Base-by-base conservation (phyloP, 1,140 invertebrate species). In the Ditylenchus dipsaci region DNA sequence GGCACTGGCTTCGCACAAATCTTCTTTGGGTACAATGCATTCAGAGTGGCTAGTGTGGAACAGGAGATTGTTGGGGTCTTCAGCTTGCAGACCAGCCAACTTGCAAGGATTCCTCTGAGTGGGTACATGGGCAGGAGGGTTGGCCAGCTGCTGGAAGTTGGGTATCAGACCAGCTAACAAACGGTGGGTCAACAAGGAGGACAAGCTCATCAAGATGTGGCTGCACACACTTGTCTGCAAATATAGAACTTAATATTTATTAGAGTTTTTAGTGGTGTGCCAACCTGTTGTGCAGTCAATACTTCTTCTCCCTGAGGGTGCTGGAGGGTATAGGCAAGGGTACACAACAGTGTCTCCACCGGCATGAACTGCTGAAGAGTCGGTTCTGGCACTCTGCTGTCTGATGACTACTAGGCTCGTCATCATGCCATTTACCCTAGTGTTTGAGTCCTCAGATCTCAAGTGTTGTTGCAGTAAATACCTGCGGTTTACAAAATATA, bases 211-310 rank as follows among this genome's bases (percentile, higher is more conserved):
- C 27, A 69, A 1, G 21, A 69, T 53, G 23, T 69, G 43, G 19
- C 68, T 69, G 42, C 68, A 69, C n/a, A 69, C 9, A n/a, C 57
- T 38, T 1, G 29, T 65, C 68, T 69, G 11, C 11, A 38, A 38
- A 38, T 38, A 38, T n/a, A 11, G 33, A 38, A 5, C 11, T 38
- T 38, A 11, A 5, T 38, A 11, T 38, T 3, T 3, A 38, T 11
- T 38, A 5, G 3, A 5, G 33, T 38, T 38, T 38, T 11, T 38
- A 5, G 33, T 38, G 33, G 33, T 11, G 3, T 38, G 33, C 3
- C 3, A 38, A 38, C 33, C 33, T 38, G 33, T 11, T 38, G 33
- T 11, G 3, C 11, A 11, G 3, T 38, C 11, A 38, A 38, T 38
- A 11, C 33, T 38, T 38, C 33, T 38, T 38, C 3, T 38, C 11